Percentiles rank a stretch among this genome's conserved stretches.
These are phyloP conservation scores for Tragopan temminckii DNA, from an alignment of 2,797 vertebrate species.

Conservation along the genomic window DNA sequence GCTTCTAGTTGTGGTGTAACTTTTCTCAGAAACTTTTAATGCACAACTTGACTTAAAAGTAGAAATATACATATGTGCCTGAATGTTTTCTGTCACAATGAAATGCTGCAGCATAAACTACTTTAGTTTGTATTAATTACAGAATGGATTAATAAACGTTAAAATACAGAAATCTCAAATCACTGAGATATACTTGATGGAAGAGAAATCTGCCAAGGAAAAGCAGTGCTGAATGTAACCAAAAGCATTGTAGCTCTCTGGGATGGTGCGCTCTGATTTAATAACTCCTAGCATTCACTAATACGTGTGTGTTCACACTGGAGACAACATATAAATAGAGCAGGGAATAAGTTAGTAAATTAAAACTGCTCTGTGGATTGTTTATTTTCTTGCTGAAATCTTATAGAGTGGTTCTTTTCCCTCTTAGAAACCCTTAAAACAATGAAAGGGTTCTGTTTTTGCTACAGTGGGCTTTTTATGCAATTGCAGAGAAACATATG, in stretches of 20 bases:
- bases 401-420: neutral
- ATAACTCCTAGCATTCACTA: neutral
- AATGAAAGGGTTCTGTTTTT: conserved; percentile 5
- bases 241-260: conserved; percentile 19
- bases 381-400: conserved; percentile 12
- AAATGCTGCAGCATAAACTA: conserved; percentile 50
- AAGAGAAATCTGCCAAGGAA: conserved; percentile 22
- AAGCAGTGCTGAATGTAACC: neutral
- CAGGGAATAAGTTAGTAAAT: neutral
- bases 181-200: neutral
- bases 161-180: conserved; percentile 39
- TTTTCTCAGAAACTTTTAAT: conserved; percentile 51
- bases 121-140: conserved; percentile 55
- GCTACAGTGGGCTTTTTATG: neutral
- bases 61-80: neutral
- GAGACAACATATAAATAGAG: conserved; percentile 6
- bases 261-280: neutral
- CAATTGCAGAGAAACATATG: neutral
- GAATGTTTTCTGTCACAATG: conserved; percentile 22
- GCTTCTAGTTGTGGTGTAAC: conserved; percentile 42
- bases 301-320: neutral
- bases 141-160: conserved; percentile 37
- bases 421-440: conserved; percentile 5
- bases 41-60: conserved; percentile 22
- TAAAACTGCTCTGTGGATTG: conserved; percentile 9